phyloP scores from a whole-genome alignment of 2,797 vertebrate species.

The Gallinago solitaria region DNA sequence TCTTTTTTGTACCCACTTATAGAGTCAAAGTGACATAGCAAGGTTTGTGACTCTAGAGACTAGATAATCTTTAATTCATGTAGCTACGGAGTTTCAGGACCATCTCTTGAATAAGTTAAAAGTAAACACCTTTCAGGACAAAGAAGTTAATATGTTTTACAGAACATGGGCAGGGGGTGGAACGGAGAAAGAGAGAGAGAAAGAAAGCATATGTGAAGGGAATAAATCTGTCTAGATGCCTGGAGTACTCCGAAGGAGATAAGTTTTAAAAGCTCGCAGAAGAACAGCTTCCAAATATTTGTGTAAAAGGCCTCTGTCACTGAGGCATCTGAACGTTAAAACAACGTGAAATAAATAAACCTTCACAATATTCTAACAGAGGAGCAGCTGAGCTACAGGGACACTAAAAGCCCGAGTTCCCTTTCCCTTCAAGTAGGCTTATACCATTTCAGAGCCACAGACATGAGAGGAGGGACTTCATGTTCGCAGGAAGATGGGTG shows the following conservation, averaged over 20 bases:
- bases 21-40: neutral
- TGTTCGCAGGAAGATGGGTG: neutral
- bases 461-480: neutral
- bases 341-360: neutral
- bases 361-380: neutral
- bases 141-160: slow-evolving; percentile 47
- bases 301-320: neutral
- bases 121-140: slow-evolving; percentile 13
- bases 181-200: neutral
- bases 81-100: neutral
- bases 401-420: neutral
- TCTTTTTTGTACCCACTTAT: neutral
- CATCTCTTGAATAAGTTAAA: slow-evolving; percentile 15
- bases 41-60: neutral
- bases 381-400: neutral
- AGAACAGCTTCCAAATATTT: slow-evolving; percentile 15
- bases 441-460: neutral
- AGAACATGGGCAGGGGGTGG: neutral
- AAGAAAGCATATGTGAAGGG: slow-evolving; percentile 40
- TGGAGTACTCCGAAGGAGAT: slow-evolving; percentile 14
- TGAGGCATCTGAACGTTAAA: neutral
- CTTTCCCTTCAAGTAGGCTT: neutral
- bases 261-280: slow-evolving; percentile 8
- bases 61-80: slow-evolving; percentile 6
- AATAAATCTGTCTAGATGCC: slow-evolving; percentile 56